Evolutionary conservation across 2,888 invertebrate species (phyloP), one percentile per base, ranked within the genome.

Genomic region (Coenonympha arcania): DNA sequence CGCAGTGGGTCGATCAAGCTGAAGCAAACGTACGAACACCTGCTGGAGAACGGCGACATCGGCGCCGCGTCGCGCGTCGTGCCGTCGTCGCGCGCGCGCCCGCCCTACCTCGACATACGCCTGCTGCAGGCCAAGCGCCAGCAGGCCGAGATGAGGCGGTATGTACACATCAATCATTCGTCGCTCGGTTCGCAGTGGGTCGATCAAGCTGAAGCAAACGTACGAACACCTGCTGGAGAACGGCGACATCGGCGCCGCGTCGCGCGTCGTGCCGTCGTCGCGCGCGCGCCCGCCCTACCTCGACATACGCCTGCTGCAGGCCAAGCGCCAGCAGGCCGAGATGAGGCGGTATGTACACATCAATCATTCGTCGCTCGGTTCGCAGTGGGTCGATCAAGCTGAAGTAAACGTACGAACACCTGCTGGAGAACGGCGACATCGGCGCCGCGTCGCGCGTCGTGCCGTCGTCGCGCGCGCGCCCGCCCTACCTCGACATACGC

Each of bases 101-200:
- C 96, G 2, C 96, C 98, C 59, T 98, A 98, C 80, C 89, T 98
- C 65, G 98, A 99, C 73, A 98, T 99, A 41, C 96, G 99, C 65
- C 88, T 99, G 61, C 87, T 99, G 58, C 99, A 95, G 74, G 98
- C 99, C 40, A 99, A 99, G 75, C 87, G 98, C 40, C 98, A 99
- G 68, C 99, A 99, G 73, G 99, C 99, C 0, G 99, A 99, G 85
- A 97, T 99, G 93, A 89, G 98, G 69, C 90, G 97, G 95, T 93
- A 47, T n/a, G 3, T 30, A 4, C 6, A n/a, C n/a, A n/a, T n/a
- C n/a, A n/a, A n/a, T n/a, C n/a, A 95, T 97, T 68, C 88, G 98
- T 57, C 89, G 96, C 49, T 96, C 95, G 62, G 95, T 96, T 43
- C 91, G 96, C 60, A 95, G 95, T 65, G 96, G 96, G 6, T 95